phyloP scores from a whole-genome alignment of 2,888 invertebrate genomes.

The Helicoverpa assulta region DNA sequence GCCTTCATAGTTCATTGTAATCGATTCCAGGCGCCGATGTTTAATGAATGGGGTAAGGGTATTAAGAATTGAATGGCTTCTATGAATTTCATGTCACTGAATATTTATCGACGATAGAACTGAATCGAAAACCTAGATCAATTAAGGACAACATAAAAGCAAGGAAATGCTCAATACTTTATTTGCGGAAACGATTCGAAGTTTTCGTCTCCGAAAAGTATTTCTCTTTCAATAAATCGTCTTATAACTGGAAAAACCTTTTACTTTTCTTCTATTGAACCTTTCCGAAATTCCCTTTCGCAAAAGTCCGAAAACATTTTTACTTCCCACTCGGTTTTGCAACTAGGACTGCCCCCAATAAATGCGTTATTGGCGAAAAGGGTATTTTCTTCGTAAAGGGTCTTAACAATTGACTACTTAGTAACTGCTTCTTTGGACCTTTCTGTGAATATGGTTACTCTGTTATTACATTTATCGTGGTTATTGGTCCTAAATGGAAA shows the following conservation, averaged over 20 bases:
- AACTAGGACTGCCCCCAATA: constrained; percentile 23
- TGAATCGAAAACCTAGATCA: not conserved
- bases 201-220: not conserved
- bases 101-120: constrained; percentile 4
- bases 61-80: constrained; percentile 36
- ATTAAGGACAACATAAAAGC: not conserved
- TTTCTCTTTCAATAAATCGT: constrained; percentile 16
- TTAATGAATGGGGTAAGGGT: constrained; percentile 43
- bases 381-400: constrained; percentile 41
- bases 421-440: constrained; percentile 38
- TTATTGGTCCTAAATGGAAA: constrained; percentile 27
- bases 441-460: constrained; percentile 35
- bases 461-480: constrained; percentile 27
- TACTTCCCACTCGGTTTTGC: constrained; percentile 27
- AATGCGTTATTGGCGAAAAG: constrained; percentile 46
- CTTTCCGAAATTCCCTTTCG: constrained; percentile 4
- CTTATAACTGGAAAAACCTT: constrained; percentile 10
- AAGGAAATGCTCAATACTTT: not conserved
- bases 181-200: not conserved
- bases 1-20: constrained; percentile 48
- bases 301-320: constrained; percentile 23
- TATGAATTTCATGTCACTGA: constrained; percentile 10
- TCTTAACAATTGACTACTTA: constrained; percentile 37
- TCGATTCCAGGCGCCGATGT: constrained; percentile 43
- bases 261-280: constrained; percentile 11